A percentile compares a stretch with the other conserved stretches of the same genome.
phyloP scores from a whole-genome alignment of 2,888 invertebrate species.

The Dyspetes luteomarginatus region DNA sequence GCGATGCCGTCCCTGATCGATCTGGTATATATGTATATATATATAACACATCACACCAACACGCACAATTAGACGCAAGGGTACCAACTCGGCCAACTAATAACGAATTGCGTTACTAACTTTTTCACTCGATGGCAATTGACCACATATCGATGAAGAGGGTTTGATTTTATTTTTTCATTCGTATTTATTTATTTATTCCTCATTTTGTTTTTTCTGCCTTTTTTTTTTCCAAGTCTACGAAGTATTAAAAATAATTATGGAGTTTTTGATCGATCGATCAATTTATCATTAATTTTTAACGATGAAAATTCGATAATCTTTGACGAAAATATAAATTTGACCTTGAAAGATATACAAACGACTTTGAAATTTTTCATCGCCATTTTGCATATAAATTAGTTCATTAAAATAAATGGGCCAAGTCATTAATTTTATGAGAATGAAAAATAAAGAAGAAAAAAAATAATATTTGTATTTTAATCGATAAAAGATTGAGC shows the following conservation, averaged over 20 bases:
- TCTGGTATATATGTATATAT: background rate
- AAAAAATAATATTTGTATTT: background rate
- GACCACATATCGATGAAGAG: background rate
- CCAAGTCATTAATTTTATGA: no score
- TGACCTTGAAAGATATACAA: background rate
- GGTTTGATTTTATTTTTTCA: background rate
- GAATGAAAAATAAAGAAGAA: background rate
- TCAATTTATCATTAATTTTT: no score
- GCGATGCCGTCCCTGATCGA: conserved; percentile 44
- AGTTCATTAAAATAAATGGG: no score
- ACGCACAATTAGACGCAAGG: conserved; percentile 37
- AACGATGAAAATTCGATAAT: background rate
- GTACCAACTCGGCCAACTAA: conserved; percentile 48
- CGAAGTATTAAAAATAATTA: no score
- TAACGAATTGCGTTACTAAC: conserved; percentile 49
- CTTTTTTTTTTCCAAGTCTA: background rate
- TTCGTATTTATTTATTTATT: no score
- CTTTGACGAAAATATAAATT: background rate
- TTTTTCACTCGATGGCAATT: conserved; percentile 3
- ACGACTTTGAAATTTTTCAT: background rate
- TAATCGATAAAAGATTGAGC: background rate
- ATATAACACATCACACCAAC: conserved; percentile 18
- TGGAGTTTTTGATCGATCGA: no score
- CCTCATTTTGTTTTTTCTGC: background rate
- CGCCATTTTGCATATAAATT: background rate